These are phyloP conservation scores for Mus musculus DNA, from an alignment of 2,113 vertebrate species.

Conservation along the genomic window DNA sequence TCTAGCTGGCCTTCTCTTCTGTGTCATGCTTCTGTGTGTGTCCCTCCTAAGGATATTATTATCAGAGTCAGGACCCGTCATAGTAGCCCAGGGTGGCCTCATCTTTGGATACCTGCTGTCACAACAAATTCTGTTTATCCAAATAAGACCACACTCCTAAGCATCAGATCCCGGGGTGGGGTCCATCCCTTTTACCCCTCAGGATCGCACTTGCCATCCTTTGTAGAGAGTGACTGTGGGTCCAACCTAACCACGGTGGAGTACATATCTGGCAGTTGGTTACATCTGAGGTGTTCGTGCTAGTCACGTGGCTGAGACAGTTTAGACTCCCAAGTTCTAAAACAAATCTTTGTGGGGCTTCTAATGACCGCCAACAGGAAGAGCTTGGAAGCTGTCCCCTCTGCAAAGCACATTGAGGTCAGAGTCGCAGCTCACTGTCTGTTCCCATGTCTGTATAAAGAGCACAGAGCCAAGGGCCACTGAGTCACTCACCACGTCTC, in stretches of 20 bases:
- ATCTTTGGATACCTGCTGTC: neutral
- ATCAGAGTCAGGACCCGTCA: neutral
- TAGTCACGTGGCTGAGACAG: neutral
- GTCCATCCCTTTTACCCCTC: neutral
- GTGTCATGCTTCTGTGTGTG: neutral
- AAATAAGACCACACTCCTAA: neutral
- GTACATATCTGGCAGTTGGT: fast-evolving
- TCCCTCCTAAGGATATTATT: neutral
- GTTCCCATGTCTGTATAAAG: neutral
- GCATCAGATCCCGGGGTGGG: too few species aligned
- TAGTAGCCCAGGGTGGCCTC: neutral
- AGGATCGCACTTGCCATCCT: neutral
- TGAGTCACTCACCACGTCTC: neutral
- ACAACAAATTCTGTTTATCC: neutral
- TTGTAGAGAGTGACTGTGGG: too few species aligned
- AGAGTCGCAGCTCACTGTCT: neutral
- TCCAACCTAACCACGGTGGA: neutral
- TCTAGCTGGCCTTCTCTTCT: neutral
- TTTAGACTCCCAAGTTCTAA: neutral
- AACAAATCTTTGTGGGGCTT: neutral
- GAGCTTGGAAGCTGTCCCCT: neutral
- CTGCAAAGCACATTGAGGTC: neutral
- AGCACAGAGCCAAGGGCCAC: neutral
- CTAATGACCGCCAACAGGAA: fast-evolving
- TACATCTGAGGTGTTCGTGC: neutral